Evolutionary conservation across 2,113 vertebrate genomes (phyloP).

Genomic region (Sylvilagus bachmani): DNA sequence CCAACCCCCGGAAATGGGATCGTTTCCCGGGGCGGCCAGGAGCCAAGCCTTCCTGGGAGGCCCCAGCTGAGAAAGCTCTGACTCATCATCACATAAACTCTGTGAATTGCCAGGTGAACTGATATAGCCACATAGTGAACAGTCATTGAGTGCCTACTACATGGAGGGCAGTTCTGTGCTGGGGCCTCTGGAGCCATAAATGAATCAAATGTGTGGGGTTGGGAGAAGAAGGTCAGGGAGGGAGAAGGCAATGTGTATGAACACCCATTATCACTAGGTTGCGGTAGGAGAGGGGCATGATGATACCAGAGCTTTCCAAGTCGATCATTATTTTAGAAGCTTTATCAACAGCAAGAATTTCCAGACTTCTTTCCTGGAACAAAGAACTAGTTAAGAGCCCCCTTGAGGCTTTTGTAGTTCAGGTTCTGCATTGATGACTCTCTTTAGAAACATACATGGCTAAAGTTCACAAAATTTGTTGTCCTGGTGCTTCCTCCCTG

Average conservation of each 20-base stretch:
- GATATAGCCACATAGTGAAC: neutral
- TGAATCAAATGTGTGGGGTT: neutral
- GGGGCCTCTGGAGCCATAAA: neutral
- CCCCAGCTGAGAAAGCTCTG: neutral
- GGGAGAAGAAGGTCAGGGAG: neutral
- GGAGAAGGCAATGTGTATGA: neutral
- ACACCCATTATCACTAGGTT: neutral
- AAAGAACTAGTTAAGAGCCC: neutral
- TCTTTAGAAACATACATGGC: neutral
- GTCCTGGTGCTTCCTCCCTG: neutral
- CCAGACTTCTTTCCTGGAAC: neutral
- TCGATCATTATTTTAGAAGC: neutral
- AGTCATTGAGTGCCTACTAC: neutral
- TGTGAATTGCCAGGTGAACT: neutral
- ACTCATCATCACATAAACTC: neutral
- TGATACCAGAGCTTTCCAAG: neutral
- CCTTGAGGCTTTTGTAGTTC: neutral
- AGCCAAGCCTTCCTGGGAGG: neutral
- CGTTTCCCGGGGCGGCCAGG: neutral
- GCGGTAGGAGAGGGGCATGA: neutral
- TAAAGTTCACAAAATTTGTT: neutral
- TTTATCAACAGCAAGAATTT: slow-evolving; percentile 1
- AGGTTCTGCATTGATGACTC: neutral
- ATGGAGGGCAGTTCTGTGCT: neutral
- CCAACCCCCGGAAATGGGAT: neutral